phyloP scores from a whole-genome alignment of 2,797 vertebrate genomes.

The Acanthurus lineatus region DNA sequence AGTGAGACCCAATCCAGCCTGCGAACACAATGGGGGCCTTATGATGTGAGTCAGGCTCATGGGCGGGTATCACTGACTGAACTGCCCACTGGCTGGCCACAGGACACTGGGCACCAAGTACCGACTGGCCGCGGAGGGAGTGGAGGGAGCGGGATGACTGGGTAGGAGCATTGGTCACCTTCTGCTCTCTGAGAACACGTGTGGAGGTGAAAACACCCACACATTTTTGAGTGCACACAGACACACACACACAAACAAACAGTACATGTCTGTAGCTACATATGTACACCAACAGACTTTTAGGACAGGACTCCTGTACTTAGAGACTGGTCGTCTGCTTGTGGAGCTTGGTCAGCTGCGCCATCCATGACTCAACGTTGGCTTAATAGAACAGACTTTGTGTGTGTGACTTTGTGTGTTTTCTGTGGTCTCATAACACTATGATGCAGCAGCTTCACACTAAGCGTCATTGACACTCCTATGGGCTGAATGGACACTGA shows the following conservation, averaged over 20 bases:
- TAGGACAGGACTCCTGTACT: slow-evolving; percentile 25
- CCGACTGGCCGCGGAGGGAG: slow-evolving; percentile 55
- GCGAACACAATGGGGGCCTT: slow-evolving; percentile 85
- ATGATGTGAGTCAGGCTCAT: slow-evolving; percentile 82
- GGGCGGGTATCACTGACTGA: slow-evolving; percentile 80
- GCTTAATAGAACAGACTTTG: slow-evolving; percentile 70
- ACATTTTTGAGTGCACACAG: slow-evolving; percentile 8
- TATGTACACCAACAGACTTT: slow-evolving; percentile 41
- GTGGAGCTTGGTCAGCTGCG: slow-evolving; percentile 59
- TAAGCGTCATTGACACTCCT: slow-evolving; percentile 76
- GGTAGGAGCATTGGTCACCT: slow-evolving; percentile 62
- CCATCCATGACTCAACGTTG: slow-evolving; percentile 68
- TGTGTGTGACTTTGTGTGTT: slow-evolving; percentile 59
- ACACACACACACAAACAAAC: slow-evolving; percentile 31
- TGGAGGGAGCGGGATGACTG: slow-evolving; percentile 57
- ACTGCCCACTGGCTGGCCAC: slow-evolving; percentile 77
- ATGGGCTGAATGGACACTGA: slow-evolving; percentile 66
- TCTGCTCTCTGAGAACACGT: slow-evolving; percentile 50
- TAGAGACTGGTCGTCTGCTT: slow-evolving; percentile 56
- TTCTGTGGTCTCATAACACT: slow-evolving; percentile 68
- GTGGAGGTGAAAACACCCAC: slow-evolving; percentile 56
- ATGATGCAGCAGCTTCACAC: slow-evolving; percentile 78
- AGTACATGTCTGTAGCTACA: slow-evolving; percentile 29
- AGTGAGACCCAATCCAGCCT: slow-evolving; percentile 84
- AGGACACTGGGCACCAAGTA: slow-evolving; percentile 72